These are phyloP conservation scores for Panagrolaimus sp. DNA, from an alignment of 1,140 invertebrate genomes.

Conservation along the genomic window DNA sequence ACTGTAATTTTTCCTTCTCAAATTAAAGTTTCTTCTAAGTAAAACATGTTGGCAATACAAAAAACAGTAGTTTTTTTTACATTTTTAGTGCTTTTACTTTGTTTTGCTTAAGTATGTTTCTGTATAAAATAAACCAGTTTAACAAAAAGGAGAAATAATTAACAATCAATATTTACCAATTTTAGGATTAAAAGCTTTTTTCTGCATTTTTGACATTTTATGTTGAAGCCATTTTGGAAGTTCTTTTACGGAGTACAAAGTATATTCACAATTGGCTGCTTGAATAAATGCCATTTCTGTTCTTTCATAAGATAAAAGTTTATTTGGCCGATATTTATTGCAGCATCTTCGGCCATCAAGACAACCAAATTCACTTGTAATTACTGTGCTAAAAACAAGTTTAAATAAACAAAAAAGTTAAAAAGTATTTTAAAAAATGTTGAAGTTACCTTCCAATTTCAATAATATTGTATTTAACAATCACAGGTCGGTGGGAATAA, in stretches of 20 bases:
- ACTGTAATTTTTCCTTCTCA: too few relatives aligned
- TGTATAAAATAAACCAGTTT: too few relatives aligned
- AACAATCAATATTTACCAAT: too few relatives aligned
- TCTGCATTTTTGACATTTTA: neutral
- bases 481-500: neutral
- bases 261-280: neutral
- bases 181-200: too few relatives aligned
- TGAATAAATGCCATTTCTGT: neutral
- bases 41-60: too few relatives aligned
- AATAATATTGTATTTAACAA: constrained; percentile 10
- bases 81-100: too few relatives aligned
- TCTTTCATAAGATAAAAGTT: neutral
- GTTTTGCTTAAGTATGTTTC: too few relatives aligned
- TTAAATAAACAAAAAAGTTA: neutral
- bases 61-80: too few relatives aligned
- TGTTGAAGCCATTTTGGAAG: constrained; percentile 8
- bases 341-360: constrained; percentile 13
- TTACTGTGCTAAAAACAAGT: neutral
- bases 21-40: too few relatives aligned
- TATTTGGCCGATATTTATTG: neutral
- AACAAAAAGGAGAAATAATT: too few relatives aligned
- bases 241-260: neutral
- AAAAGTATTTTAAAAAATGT: neutral
- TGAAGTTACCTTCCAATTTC: neutral
- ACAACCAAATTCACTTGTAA: constrained; percentile 1